Conservation (phyloP, 2,888 invertebrate genomes). For the Exephanes ischioxanthus region DNA sequence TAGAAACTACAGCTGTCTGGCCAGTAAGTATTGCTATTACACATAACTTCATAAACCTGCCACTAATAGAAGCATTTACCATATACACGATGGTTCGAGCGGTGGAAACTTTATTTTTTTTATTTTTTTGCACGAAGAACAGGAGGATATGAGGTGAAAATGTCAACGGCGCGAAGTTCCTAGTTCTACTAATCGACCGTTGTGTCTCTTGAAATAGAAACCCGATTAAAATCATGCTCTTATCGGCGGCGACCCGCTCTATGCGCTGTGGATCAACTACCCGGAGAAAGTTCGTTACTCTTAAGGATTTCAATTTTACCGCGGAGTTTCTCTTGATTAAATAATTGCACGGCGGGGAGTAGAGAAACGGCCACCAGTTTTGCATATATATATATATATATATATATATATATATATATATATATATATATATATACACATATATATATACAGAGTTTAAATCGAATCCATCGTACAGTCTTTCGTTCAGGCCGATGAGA, state of each 20-base stretch:
- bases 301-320: conserved; percentile 46
- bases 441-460: conserved; percentile 27
- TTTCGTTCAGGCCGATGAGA: conserved; percentile 12
- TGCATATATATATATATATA: background rate
- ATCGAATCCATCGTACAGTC: conserved; percentile 17
- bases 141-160: background rate
- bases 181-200: background rate
- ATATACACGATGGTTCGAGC: background rate
- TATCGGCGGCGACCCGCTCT: background rate
- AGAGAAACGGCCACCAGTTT: background rate
- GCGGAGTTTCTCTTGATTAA: conserved; percentile 4
- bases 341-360: background rate
- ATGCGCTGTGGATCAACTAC: conserved; percentile 37
- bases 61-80: background rate
- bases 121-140: background rate
- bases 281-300: conserved; percentile 37
- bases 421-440: background rate
- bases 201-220: conserved; percentile 20
- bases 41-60: too few relatives aligned
- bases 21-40: too few relatives aligned
- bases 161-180: background rate
- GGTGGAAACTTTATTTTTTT: background rate
- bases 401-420: background rate
- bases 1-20: too few relatives aligned
- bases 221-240: conserved; percentile 37